These are phyloP conservation scores for Aplodontia rufa DNA, from an alignment of 2,113 vertebrate genomes.

Conservation along the genomic window DNA sequence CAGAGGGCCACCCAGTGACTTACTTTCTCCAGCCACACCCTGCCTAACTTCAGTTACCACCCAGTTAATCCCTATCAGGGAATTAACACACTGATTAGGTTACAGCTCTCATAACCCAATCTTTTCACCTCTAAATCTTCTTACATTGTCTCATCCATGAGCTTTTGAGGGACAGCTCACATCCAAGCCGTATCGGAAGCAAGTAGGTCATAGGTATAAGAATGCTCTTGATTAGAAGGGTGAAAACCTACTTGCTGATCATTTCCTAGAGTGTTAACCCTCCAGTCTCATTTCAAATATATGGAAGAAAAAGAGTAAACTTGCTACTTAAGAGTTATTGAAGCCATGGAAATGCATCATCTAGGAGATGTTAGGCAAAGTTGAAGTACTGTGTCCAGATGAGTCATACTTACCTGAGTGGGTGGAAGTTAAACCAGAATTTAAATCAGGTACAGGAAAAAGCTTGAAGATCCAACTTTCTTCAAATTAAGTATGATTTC, in stretches of 20 bases:
- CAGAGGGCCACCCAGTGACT: too few species aligned
- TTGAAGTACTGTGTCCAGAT: conserved; percentile 14
- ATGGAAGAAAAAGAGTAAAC: neutral
- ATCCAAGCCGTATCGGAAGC: too few species aligned
- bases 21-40: too few species aligned
- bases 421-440: conserved; percentile 39
- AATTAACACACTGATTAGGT: too few species aligned
- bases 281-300: neutral
- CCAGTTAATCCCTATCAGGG: too few species aligned
- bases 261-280: neutral
- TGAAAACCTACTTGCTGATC: neutral
- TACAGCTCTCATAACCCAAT: too few species aligned
- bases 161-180: too few species aligned
- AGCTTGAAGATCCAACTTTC: neutral
- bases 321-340: neutral
- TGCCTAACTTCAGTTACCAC: too few species aligned
- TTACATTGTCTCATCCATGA: too few species aligned
- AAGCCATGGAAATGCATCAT: neutral
- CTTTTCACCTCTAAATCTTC: too few species aligned
- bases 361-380: neutral
- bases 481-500: conserved; percentile 46
- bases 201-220: neutral
- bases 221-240: neutral
- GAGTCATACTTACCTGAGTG: conserved; percentile 51
- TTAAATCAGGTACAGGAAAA: conserved; percentile 39